Evolutionary conservation across 2,888 invertebrate species (phyloP), one percentile per base, ranked within the genome.

Genomic region (Pterostichus madidus): DNA sequence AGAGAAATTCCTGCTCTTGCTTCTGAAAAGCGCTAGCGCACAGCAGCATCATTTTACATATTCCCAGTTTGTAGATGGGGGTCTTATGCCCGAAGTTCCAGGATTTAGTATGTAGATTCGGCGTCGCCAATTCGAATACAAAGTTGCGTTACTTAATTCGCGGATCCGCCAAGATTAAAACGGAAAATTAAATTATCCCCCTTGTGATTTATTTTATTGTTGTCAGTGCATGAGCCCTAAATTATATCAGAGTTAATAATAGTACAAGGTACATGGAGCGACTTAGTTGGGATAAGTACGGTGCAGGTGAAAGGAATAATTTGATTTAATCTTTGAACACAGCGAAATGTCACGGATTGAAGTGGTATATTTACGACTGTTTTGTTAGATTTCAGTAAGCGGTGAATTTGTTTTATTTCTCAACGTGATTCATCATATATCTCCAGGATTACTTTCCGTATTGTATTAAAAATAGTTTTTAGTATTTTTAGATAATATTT

Each of bases 101-200:
- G 75, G 52, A 75, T 75, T 75, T 24, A 75, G 52, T 75, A 75
- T 75, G 75, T 52, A 75, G 75, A 75, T 75, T 75, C 35, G 8
- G 3, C 39, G 35, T 31, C 59, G 78, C 46, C 78, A 59, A 78
- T 78, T 78, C 39, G 35, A 39, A 44, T 78, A 78, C 61, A 78
- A 78, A 78, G 78, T 78, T 78, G 61, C 78, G 61, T 78, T 78
- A 78, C 78, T 78, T 78, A 78, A 56, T 61, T 61, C 78, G 39
- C 77, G 39, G n/a, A 32, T 59, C 77, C 77, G 59, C 77, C 59
- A 78, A 75, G 75, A 75, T 75, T 75, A 75, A 75, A 75, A 52
- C 52, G 75, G 75, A 52, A 75, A 75, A 75, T 75, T 75, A 75
- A 75, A 75, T 75, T 75, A 75, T 75, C 75, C 75, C 32, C 17